phyloP scores from a whole-genome alignment of 2,888 invertebrate species.

The Terebella lapidaria region DNA sequence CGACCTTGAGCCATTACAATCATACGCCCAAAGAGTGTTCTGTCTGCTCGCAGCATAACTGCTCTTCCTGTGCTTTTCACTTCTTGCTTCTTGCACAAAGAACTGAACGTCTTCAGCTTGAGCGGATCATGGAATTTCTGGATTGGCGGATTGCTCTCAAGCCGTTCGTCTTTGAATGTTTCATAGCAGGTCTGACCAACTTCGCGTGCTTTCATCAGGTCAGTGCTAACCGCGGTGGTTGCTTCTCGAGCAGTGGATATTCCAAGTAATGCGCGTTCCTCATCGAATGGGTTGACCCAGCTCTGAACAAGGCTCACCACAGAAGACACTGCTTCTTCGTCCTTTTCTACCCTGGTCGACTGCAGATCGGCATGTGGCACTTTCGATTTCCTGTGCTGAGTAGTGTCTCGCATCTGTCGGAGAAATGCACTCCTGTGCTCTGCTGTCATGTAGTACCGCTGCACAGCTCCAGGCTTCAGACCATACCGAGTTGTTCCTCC shows the following conservation, averaged over 20 bases:
- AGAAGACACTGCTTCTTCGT: slow-evolving; percentile 17
- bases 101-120: slow-evolving; percentile 17
- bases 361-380: too few species aligned
- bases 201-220: slow-evolving; percentile 15
- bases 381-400: background rate
- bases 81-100: slow-evolving; percentile 5
- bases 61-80: slow-evolving; percentile 1
- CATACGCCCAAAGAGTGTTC: slow-evolving; percentile 5
- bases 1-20: slow-evolving; percentile 6
- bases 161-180: slow-evolving; percentile 18
- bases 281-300: slow-evolving; percentile 19
- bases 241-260: slow-evolving; percentile 11
- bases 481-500: slow-evolving; percentile 9
- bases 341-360: slow-evolving; percentile 11
- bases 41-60: slow-evolving; percentile 3
- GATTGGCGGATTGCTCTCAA: slow-evolving; percentile 16
- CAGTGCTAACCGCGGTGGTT: slow-evolving; percentile 12
- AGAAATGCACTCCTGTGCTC: slow-evolving; percentile 13
- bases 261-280: slow-evolving; percentile 6
- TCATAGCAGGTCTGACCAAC: slow-evolving; percentile 18
- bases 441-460: slow-evolving; percentile 11
- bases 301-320: slow-evolving; percentile 9
- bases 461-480: slow-evolving; percentile 9
- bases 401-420: slow-evolving; percentile 6
- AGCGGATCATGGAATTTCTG: slow-evolving; percentile 23